phyloP scores from a whole-genome alignment of 2,888 invertebrate genomes.

The Uropetala carovei region DNA sequence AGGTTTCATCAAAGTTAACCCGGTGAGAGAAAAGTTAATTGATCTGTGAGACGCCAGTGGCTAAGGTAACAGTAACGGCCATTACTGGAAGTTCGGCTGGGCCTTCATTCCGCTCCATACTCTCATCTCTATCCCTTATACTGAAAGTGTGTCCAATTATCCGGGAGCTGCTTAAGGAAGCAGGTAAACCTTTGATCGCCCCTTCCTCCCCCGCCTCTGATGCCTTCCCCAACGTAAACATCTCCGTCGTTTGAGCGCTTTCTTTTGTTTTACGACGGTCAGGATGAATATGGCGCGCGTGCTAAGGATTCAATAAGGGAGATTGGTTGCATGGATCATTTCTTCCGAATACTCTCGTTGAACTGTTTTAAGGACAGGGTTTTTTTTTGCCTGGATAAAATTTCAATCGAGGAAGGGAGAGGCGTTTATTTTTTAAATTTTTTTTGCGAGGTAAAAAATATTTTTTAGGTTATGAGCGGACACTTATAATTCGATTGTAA shows the following conservation, averaged over 20 bases:
- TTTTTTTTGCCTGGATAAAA: no score
- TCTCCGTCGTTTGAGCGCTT: neutral
- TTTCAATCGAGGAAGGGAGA: no score
- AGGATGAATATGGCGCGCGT: no score
- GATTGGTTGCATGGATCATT: no score
- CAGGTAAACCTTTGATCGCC: neutral
- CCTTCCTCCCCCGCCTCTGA: neutral
- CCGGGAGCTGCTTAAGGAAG: neutral
- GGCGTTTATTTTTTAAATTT: no score
- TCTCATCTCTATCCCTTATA: neutral
- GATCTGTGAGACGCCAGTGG: slow-evolving; percentile 30
- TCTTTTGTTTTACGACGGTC: neutral
- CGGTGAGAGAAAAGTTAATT: slow-evolving; percentile 13
- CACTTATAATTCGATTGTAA: no score
- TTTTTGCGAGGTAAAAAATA: no score
- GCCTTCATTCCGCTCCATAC: neutral
- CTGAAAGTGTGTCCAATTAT: slow-evolving; percentile 22
- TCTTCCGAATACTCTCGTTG: no score
- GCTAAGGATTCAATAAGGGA: no score
- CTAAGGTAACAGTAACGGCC: neutral
- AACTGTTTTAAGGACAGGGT: no score
- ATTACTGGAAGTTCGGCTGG: neutral
- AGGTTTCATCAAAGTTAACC: neutral
- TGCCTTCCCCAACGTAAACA: neutral
- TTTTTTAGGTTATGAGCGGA: no score